phyloP scores from a whole-genome alignment of 2,797 vertebrate species.

The Podarcis lilfordi region DNA sequence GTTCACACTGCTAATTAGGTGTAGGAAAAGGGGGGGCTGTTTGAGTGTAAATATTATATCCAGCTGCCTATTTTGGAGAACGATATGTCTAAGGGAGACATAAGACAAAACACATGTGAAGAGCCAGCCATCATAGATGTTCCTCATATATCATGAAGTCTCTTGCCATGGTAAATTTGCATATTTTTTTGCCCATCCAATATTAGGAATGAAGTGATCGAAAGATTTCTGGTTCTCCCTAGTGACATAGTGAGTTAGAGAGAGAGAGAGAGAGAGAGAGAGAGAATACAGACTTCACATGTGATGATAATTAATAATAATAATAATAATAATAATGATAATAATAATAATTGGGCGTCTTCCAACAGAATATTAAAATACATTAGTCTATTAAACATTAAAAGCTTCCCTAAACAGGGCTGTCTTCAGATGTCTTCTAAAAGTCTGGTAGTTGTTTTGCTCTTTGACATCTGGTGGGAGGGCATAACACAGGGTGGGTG shows the following conservation, averaged over 20 bases:
- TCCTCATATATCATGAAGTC: not conserved
- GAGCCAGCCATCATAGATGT: not conserved
- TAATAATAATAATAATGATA: too few species aligned
- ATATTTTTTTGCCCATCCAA: not conserved
- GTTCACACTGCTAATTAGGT: not conserved
- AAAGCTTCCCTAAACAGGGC: too few species aligned
- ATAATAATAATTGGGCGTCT: too few species aligned
- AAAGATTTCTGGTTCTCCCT: not conserved
- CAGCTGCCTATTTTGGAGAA: not conserved
- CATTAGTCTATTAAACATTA: too few species aligned
- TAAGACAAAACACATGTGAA: not conserved
- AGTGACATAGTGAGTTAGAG: not conserved
- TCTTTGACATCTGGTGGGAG: too few species aligned
- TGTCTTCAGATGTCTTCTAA: too few species aligned
- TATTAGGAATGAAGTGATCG: too few species aligned
- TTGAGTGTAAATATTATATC: not conserved
- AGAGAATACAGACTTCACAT: not conserved
- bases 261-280: not conserved
- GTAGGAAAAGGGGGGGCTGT: not conserved
- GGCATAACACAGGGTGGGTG: too few species aligned
- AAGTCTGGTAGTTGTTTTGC: too few species aligned
- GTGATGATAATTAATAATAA: too few species aligned
- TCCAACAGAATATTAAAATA: too few species aligned
- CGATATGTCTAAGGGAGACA: not conserved
- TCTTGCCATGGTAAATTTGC: not conserved